Evolutionary conservation across 2,888 invertebrate species (phyloP).

Genomic region (Scaptomyza polygonia): DNA sequence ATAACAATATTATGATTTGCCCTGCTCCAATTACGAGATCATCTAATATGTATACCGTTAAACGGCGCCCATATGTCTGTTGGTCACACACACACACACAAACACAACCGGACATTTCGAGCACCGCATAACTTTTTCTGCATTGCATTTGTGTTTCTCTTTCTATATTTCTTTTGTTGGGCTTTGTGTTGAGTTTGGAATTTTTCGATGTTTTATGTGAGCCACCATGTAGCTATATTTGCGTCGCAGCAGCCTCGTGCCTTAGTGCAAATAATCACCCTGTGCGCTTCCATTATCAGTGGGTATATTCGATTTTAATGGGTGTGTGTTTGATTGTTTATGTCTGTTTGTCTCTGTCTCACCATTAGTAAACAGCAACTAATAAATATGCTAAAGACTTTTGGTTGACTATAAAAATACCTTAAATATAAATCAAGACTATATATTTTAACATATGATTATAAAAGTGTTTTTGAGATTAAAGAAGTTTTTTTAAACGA

Average conservation of each 20-base stretch:
- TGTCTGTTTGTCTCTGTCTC: constrained; percentile 9
- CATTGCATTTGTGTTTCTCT: constrained; percentile 2
- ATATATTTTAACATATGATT: no score
- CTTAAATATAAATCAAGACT: neutral
- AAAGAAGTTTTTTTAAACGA: no score
- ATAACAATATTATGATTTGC: constrained; percentile 48
- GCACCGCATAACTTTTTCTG: constrained; percentile 15
- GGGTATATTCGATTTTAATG: constrained; percentile 32
- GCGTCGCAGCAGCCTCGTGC: constrained; percentile 56
- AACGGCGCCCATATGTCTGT: constrained; percentile 61
- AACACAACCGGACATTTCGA: constrained; percentile 15
- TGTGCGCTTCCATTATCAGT: constrained; percentile 32
- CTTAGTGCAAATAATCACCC: constrained; percentile 48
- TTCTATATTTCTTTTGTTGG: constrained; percentile 8
- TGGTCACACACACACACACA: constrained; percentile 21
- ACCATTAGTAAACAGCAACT: constrained; percentile 18
- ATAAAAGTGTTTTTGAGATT: no score
- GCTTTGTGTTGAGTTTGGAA: neutral
- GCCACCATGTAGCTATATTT: constrained; percentile 41
- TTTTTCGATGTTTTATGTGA: constrained; percentile 4
- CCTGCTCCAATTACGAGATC: constrained; percentile 48
- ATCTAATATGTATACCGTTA: constrained; percentile 41
- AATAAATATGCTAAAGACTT: constrained; percentile 27
- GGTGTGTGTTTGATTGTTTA: neutral
- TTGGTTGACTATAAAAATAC: constrained; percentile 18